Evolutionary conservation across 2,797 vertebrate genomes (phyloP), one percentile per base, ranked within the genome.

Genomic region (Crocidura indochinensis): DNA sequence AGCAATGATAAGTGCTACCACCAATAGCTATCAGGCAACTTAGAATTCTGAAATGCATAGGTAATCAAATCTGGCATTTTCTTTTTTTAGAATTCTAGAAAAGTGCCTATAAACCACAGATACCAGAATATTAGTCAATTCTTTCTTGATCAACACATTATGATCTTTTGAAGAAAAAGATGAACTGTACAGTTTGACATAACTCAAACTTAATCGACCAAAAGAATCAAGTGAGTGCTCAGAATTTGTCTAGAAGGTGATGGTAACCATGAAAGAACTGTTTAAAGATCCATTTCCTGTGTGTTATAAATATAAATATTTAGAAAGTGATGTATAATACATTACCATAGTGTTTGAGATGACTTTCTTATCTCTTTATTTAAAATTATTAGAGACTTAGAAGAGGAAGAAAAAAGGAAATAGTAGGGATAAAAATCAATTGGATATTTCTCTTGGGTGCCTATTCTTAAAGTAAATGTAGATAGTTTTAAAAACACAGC

Each of bases 101-200:
- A 46, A 69, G 49, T 22, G 27, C 53, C 53, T 60, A 15, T 60
- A 20, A 60, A 60, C 56, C 17, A 60, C 19, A 60, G 56, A 60
- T 60, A 60, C 17, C 56, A 60, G 20, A 78, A 77, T 83, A 9
- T 29, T 91, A 51, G n/a, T 38, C 84, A 85, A 14, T 88, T 88
- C n/a, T 80, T 6, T 85, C 47, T 95, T 94, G 67, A 11, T 89
- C 74, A 78, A 67, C 68, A 72, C 77, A 22, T 93, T 44, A 29
- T 89, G 75, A 92, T 65, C 62, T 20, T 91, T 74, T 12, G 22
- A 65, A 24, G 47, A 84, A 51, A 49, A 69, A 56, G 56, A 65
- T 38, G 38, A 74, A 80, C 1, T 75, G 5, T n/a, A 3, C 7
- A 86, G 65, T 68, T 81, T 79, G 12, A 88, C 73, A 31, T 44